Conservation (phyloP, 2,888 invertebrate species). For the Macropis europaea region DNA sequence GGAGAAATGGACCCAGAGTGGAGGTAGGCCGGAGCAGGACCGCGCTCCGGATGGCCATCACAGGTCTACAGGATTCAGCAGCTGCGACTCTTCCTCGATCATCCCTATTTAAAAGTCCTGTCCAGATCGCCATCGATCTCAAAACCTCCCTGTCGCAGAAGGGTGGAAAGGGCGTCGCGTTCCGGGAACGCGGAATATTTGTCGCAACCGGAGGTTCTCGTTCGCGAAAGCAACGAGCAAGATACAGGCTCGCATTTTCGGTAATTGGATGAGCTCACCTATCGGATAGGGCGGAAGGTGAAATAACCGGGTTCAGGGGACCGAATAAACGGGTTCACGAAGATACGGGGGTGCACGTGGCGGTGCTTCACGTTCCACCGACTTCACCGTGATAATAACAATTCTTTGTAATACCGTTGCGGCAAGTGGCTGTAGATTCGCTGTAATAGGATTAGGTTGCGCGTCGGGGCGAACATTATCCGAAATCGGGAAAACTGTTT, state of each 20-base stretch:
- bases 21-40: too few species aligned
- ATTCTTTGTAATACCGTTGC: conserved; percentile 30
- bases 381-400: conserved; percentile 12
- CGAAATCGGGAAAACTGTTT: conserved; percentile 22
- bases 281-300: neutral
- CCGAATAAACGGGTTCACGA: neutral
- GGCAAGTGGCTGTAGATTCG: neutral
- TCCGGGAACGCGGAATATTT: too few species aligned
- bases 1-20: too few species aligned
- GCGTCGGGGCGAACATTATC: neutral
- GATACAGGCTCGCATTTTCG: conserved; percentile 13
- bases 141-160: too few species aligned
- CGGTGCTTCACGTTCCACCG: neutral
- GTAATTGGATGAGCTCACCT: conserved; percentile 28
- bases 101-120: too few species aligned
- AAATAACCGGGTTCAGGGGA: neutral
- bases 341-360: neutral
- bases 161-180: too few species aligned
- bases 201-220: neutral
- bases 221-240: neutral
- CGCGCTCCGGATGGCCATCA: too few species aligned
- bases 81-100: too few species aligned
- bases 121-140: too few species aligned
- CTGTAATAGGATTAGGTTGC: conserved; percentile 26
- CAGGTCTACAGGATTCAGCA: too few species aligned